Percentiles rank a stretch among this genome's conserved stretches.
Conservation (phyloP, 2,888 invertebrate genomes). For the Cantharis rufa region DNA sequence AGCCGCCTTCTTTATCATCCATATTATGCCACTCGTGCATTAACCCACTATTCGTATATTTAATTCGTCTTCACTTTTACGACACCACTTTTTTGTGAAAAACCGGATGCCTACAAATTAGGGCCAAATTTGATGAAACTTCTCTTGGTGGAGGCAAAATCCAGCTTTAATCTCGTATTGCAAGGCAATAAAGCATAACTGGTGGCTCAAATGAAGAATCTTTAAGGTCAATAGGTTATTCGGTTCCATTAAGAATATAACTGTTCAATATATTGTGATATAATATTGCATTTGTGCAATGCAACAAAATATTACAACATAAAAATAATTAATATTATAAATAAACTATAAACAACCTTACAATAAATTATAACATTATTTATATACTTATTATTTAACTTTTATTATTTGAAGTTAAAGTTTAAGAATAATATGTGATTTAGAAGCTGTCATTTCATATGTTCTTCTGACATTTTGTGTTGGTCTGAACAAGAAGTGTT, state of each 20-base stretch:
- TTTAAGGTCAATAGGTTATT: neutral
- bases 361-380: neutral
- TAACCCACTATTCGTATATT: conserved; percentile 23
- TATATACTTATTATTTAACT: neutral
- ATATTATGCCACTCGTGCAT: conserved; percentile 28
- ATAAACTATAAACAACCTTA: neutral
- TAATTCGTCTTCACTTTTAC: neutral
- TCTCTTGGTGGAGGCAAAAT: neutral
- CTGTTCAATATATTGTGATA: neutral
- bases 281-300: neutral
- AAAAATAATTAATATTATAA: neutral
- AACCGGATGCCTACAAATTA: neutral
- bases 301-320: neutral
- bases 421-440: conserved; percentile 1
- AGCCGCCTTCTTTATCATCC: conserved; percentile 29
- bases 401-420: conserved; percentile 7
- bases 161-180: neutral
- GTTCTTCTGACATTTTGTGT: conserved; percentile 4
- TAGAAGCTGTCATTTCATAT: conserved; percentile 7
- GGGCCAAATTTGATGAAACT: neutral
- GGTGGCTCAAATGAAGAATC: neutral
- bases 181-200: neutral
- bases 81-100: neutral
- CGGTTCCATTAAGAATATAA: neutral
- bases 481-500: conserved; percentile 18